phyloP scores from a whole-genome alignment of 1,140 invertebrate genomes.

The Bombus balteatus region DNA sequence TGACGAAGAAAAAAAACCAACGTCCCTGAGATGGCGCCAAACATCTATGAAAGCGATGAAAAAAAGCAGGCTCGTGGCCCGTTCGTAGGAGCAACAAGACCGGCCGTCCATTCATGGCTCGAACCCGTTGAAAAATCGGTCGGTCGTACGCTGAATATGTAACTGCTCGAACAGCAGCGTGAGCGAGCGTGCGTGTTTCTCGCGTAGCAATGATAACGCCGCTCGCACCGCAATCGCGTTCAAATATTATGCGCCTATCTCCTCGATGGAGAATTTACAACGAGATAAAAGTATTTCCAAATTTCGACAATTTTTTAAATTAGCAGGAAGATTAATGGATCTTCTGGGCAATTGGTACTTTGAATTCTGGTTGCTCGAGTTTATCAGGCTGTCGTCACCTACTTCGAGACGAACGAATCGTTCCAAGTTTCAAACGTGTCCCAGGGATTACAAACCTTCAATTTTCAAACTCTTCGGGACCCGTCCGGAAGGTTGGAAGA shows the following conservation, averaged over 20 bases:
- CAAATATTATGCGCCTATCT: no score
- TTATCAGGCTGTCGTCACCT: background rate
- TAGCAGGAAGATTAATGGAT: background rate
- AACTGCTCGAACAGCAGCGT: constrained; percentile 55
- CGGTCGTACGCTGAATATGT: constrained; percentile 55
- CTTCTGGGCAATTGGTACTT: background rate
- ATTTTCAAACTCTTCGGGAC: constrained; percentile 16
- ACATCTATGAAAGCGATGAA: constrained; percentile 43
- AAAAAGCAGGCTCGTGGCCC: constrained; percentile 17
- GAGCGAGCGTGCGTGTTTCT: constrained; percentile 44
- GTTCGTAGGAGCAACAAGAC: constrained; percentile 43
- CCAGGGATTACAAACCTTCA: background rate
- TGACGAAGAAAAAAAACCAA: background rate
- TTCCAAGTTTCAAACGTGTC: background rate
- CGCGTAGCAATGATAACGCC: background rate
- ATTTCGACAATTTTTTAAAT: background rate
- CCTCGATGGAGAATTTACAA: no score
- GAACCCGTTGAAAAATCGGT: constrained; percentile 64
- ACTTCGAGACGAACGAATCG: background rate
- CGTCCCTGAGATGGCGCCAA: constrained; percentile 53
- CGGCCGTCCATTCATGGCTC: constrained; percentile 63
- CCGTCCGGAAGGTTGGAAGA: background rate
- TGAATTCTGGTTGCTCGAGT: background rate
- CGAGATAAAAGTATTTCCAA: no score
- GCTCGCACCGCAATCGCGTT: background rate